Base-by-base conservation (phyloP, 2,797 vertebrate genomes). In the Chelonia mydas region DNA sequence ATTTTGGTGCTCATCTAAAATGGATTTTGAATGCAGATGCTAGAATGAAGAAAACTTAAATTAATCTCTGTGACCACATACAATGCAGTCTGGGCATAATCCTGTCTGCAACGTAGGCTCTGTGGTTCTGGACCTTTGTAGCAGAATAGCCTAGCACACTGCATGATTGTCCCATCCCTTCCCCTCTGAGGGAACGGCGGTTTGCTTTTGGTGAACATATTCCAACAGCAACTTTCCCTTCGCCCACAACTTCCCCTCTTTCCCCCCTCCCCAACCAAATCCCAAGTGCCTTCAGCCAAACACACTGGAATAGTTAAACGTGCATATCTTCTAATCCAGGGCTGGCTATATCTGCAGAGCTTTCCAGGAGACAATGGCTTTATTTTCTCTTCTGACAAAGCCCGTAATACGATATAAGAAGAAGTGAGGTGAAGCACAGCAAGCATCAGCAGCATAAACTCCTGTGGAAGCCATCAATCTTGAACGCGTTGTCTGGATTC, bases 301-400 rank as follows among this genome's bases (percentile, higher is more conserved):
- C 16, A 41, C 61, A 50, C 11, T 28, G 86, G 41, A 93, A 7
- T 72, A 83, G 15, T 74, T 83, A 86, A 77, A 92, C 27, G 28
- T 78, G 90, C 82, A 77, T 1, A 1, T 81, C 94, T 83, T 89
- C 90, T 88, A 76, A 17, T 84, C 19, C 23, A 12, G 23, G 90
- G 37, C 33, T 90, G 76, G 37, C 72, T 72, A 72, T 57, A 49
- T 0, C 4, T 51, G 74, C 81, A 47, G 77, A 57, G 57, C 50
- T 85, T 89, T 89, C 85, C 80, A 90, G 84, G 77, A 97, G 83
- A 96, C 96, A 90, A 54, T 11, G 74, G 74, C 86, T 93, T 95
- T 87, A 91, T 93, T 91, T 90, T 92, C 59, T 49, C 59, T 91
- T 54, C 81, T 92, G 95, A 94, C 83, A 88, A 84, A 82, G 47